Conservation (phyloP, 2,797 vertebrate genomes). For the Adelosebastes latens region DNA sequence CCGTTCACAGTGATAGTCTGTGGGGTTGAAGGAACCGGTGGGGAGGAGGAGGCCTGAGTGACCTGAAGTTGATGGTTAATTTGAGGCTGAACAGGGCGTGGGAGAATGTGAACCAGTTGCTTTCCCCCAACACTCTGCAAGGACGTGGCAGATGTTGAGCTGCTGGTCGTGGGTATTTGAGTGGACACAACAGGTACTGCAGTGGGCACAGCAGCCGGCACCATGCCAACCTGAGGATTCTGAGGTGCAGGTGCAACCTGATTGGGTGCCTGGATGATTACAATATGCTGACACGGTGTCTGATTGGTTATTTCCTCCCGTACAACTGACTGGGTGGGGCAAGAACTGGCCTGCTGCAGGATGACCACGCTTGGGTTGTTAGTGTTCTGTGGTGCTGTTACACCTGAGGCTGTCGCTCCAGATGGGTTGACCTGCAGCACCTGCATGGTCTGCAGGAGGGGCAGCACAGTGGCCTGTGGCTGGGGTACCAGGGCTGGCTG, state of each 20-base stretch:
- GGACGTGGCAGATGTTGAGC: slow-evolving; percentile 79
- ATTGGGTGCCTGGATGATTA: slow-evolving; percentile 96
- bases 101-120: slow-evolving; percentile 96
- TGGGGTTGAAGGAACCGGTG: slow-evolving; percentile 83
- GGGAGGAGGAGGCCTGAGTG: slow-evolving; percentile 79
- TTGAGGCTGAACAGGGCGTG: slow-evolving; percentile 83
- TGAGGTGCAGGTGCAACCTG: slow-evolving; percentile 87
- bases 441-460: slow-evolving; percentile 95
- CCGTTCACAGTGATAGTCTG: slow-evolving; percentile 98
- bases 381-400: slow-evolving; percentile 85
- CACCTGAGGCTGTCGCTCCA: slow-evolving; percentile 74
- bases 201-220: slow-evolving; percentile 82
- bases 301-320: slow-evolving; percentile 90
- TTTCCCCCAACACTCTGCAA: slow-evolving; percentile 92
- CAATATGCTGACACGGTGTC: slow-evolving; percentile 94
- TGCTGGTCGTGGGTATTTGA: slow-evolving; percentile 80
- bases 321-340: slow-evolving; percentile 85
- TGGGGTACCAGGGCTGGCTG: slow-evolving; percentile 77
- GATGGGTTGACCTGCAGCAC: slow-evolving; percentile 94
- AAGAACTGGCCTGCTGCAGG: slow-evolving; percentile 90
- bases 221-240: slow-evolving; percentile 84
- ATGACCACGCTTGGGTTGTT: slow-evolving; percentile 94
- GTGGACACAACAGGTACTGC: slow-evolving; percentile 81
- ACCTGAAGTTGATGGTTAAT: slow-evolving; percentile 79
- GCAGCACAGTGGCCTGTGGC: slow-evolving; percentile 87